phyloP scores from a whole-genome alignment of 2,888 invertebrate species.

The Theretra japonica region DNA sequence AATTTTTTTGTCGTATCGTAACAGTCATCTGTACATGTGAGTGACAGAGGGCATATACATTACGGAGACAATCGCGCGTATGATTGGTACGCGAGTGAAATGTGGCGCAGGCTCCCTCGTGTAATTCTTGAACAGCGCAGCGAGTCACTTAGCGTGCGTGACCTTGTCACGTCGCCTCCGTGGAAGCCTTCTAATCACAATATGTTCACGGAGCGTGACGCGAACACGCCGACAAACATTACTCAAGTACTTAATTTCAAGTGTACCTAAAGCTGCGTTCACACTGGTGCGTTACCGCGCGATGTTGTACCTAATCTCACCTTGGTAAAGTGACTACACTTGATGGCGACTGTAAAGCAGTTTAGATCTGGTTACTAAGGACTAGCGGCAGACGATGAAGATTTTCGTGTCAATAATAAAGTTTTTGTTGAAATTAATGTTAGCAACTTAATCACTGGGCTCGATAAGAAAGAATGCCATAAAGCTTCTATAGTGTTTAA shows the following conservation, averaged over 20 bases:
- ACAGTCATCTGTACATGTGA: background rate
- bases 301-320: background rate
- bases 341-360: too few relatives aligned
- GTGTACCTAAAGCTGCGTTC: background rate
- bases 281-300: background rate
- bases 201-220: conserved; percentile 18
- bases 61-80: background rate
- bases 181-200: conserved; percentile 23
- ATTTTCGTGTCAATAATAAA: too few relatives aligned
- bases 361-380: too few relatives aligned
- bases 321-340: too few relatives aligned
- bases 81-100: background rate
- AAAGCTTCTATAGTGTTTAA: too few relatives aligned
- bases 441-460: too few relatives aligned
- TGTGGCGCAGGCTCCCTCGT: background rate
- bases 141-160: conserved; percentile 1
- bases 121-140: conserved; percentile 7
- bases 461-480: too few relatives aligned
- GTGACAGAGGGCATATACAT: background rate
- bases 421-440: too few relatives aligned
- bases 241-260: background rate
- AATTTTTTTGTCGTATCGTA: background rate
- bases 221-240: background rate
- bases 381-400: too few relatives aligned
- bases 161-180: conserved; percentile 10